phyloP scores from a whole-genome alignment of 2,113 vertebrate genomes.

The Hyperopisus bebe region DNA sequence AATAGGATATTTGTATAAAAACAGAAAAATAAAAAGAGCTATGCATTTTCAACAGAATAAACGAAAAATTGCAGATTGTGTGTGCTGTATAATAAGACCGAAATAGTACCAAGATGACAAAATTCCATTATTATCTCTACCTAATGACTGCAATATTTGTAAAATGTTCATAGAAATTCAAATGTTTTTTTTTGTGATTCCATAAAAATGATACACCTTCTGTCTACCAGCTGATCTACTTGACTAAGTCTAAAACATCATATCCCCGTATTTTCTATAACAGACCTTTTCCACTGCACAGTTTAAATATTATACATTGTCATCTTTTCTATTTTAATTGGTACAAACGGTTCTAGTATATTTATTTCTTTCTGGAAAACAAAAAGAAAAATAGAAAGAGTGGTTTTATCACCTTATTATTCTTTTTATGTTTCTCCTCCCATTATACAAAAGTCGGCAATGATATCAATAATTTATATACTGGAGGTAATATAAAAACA shows the following conservation, averaged over 20 bases:
- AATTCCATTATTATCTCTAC: slow-evolving; percentile 79
- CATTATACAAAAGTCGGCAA: slow-evolving; percentile 92
- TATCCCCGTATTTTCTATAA: slow-evolving; percentile 83
- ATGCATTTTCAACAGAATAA: slow-evolving; percentile 44
- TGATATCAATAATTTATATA: slow-evolving; percentile 90
- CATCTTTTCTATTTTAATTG: slow-evolving; percentile 67
- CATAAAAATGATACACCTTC: slow-evolving; percentile 84
- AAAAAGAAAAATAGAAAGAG: slow-evolving; percentile 85
- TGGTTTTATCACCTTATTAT: slow-evolving; percentile 72
- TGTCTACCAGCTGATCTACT: slow-evolving; percentile 82
- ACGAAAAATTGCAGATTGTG: slow-evolving; percentile 80
- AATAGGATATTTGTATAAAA: slow-evolving; percentile 37
- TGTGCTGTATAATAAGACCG: slow-evolving; percentile 71
- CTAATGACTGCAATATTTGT: slow-evolving; percentile 79
- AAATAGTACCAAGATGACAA: slow-evolving; percentile 80
- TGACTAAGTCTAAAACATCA: slow-evolving; percentile 87
- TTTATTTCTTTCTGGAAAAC: slow-evolving; percentile 55
- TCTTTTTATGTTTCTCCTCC: slow-evolving; percentile 71
- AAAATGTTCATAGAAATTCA: slow-evolving; percentile 88
- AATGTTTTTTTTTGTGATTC: slow-evolving; percentile 77
- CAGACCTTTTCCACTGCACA: slow-evolving; percentile 90
- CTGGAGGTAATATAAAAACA: slow-evolving; percentile 92
- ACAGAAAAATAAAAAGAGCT: slow-evolving; percentile 39
- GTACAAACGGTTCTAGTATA: slow-evolving; percentile 56
- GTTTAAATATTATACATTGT: slow-evolving; percentile 86